A percentile compares a stretch with the other conserved stretches of the same genome.
Conservation (phyloP, 2,797 vertebrate species). For the Rhabdophis nuchalis region DNA sequence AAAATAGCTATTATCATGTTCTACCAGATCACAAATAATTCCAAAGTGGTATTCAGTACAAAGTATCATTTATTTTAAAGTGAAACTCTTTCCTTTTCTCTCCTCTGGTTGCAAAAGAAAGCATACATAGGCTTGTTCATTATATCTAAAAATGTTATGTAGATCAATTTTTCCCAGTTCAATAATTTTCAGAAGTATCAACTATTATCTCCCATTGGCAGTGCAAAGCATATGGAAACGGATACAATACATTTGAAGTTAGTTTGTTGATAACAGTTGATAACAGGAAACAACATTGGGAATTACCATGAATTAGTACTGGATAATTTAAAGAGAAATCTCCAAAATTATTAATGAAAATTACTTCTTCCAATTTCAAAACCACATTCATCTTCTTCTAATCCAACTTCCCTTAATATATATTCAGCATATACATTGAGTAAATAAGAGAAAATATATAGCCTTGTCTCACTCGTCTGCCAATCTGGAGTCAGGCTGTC, state of each 20-base stretch:
- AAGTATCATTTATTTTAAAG: neutral
- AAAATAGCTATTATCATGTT: neutral
- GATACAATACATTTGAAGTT: neutral
- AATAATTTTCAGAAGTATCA: neutral
- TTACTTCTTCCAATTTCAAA: neutral
- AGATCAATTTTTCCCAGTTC: neutral
- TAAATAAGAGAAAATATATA: too few relatives aligned
- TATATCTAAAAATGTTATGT: neutral
- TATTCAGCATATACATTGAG: too few relatives aligned
- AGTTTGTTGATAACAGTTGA: neutral
- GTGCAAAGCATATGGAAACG: neutral
- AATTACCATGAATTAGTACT: neutral
- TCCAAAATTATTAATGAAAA: neutral
- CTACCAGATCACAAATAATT: neutral
- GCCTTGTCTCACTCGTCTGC: too few relatives aligned
- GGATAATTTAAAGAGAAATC: neutral
- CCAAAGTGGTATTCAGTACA: neutral
- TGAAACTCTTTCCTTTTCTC: neutral
- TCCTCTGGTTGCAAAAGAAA: neutral
- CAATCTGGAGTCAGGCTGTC: too few relatives aligned
- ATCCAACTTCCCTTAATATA: neutral
- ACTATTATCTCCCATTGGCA: neutral
- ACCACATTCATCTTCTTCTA: neutral
- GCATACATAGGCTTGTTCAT: neutral
- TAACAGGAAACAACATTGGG: neutral